These are phyloP conservation scores for Bursaphelenchus mucronatus DNA, from an alignment of 1,140 invertebrate genomes.

Conservation along the genomic window DNA sequence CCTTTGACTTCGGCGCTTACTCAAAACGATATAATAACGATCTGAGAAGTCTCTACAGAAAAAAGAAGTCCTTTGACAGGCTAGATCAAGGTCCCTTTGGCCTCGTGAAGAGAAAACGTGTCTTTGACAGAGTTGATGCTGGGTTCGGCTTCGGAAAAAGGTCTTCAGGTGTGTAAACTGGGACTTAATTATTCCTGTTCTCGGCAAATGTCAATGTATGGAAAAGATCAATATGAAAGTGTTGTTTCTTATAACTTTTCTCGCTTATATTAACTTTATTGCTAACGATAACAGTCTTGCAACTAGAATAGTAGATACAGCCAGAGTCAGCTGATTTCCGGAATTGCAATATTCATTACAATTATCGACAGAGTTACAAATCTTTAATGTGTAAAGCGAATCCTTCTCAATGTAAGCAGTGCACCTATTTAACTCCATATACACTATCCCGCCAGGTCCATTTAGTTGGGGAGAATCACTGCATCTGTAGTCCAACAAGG, in stretches of 20 bases:
- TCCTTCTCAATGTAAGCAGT: background rate
- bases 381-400: slow-evolving; percentile 1
- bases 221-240: background rate
- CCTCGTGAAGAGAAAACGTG: slow-evolving; percentile 8
- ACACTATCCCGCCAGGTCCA: slow-evolving; percentile 6
- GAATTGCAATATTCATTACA: slow-evolving; percentile 15
- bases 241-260: slow-evolving; percentile 1
- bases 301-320: no score
- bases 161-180: slow-evolving; percentile 13
- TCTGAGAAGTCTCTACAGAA: slow-evolving; percentile 4
- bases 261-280: background rate
- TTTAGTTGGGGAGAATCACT: slow-evolving; percentile 1
- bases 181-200: background rate
- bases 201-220: background rate
- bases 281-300: background rate
- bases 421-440: slow-evolving; percentile 9
- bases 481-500: slow-evolving; percentile 8
- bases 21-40: slow-evolving; percentile 13
- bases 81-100: slow-evolving; percentile 5
- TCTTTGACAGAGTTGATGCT: slow-evolving; percentile 2
- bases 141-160: slow-evolving; percentile 15
- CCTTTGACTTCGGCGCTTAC: slow-evolving; percentile 10
- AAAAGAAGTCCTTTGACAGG: slow-evolving; percentile 18
- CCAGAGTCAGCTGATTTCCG: background rate
- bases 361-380: slow-evolving; percentile 6